A percentile compares a stretch with the other conserved stretches of the same genome.
Evolutionary conservation across 2,888 invertebrate species (phyloP).

Genomic region (Ferdinandea cuprea): DNA sequence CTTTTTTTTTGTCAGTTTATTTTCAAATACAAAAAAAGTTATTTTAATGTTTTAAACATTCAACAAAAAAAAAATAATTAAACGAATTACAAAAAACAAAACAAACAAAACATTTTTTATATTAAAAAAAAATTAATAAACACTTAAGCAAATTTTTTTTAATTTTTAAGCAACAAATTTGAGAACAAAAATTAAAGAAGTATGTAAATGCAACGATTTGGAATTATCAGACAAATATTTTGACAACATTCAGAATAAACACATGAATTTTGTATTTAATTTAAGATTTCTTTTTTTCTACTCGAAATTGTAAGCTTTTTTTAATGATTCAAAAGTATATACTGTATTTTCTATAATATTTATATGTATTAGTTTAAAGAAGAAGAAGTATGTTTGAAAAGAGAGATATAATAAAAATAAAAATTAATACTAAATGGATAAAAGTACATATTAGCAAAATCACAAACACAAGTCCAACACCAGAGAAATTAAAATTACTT

Average conservation of each 20-base stretch:
- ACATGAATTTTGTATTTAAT: constrained; percentile 6
- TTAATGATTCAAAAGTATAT: not conserved
- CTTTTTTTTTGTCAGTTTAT: constrained; percentile 28
- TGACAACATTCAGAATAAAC: constrained; percentile 42
- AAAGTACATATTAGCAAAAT: not conserved
- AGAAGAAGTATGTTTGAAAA: not conserved
- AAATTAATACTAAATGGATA: not conserved
- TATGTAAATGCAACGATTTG: not conserved
- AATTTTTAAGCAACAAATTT: constrained; percentile 19
- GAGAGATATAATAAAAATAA: not conserved
- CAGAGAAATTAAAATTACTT: constrained; percentile 8
- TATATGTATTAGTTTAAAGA: not conserved
- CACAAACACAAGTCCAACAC: constrained; percentile 15
- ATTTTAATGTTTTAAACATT: constrained; percentile 73
- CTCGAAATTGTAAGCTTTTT: constrained; percentile 39
- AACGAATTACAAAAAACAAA: constrained; percentile 61
- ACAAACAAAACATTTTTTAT: constrained; percentile 48
- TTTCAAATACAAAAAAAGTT: constrained; percentile 51
- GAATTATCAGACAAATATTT: constrained; percentile 14
- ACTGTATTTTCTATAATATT: not conserved
- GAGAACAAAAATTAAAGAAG: not conserved
- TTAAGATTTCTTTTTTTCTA: constrained; percentile 6
- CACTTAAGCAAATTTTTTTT: not conserved
- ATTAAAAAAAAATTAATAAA: constrained; percentile 23
- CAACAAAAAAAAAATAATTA: constrained; percentile 58